Evolutionary conservation across 2,888 invertebrate species (phyloP).

Genomic region (Zygogramma bicolorata): DNA sequence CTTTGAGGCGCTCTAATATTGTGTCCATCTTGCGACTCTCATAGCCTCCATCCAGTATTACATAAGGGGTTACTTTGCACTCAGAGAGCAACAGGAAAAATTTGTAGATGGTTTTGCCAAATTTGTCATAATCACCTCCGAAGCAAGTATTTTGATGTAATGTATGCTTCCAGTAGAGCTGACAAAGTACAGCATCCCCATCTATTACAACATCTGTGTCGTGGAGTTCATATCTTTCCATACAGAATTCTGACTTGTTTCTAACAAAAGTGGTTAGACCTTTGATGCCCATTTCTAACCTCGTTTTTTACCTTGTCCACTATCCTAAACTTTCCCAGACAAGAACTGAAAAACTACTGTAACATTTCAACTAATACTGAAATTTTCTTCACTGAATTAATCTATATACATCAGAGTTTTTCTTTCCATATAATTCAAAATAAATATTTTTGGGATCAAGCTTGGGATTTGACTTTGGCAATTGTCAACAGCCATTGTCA

Average conservation of each 20-base stretch:
- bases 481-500: too few species aligned
- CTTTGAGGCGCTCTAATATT: constrained; percentile 52
- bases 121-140: constrained; percentile 89
- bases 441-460: too few species aligned
- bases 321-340: neutral
- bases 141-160: constrained; percentile 75
- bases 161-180: constrained; percentile 73
- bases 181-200: constrained; percentile 81
- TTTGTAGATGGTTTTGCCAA: constrained; percentile 72
- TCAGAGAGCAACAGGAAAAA: constrained; percentile 79
- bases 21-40: constrained; percentile 65
- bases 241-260: constrained; percentile 73
- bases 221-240: constrained; percentile 75
- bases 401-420: too few species aligned
- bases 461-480: too few species aligned
- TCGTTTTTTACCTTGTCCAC: neutral
- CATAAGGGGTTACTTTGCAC: constrained; percentile 79
- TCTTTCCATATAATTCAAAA: too few species aligned
- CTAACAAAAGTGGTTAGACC: constrained; percentile 87
- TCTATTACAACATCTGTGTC: constrained; percentile 82
- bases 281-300: constrained; percentile 74
- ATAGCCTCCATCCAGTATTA: constrained; percentile 82
- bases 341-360: too few species aligned
- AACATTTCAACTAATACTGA: too few species aligned
- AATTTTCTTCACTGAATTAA: too few species aligned